Evolutionary conservation across 2,797 vertebrate genomes (phyloP), one percentile per base, ranked within the genome.

Genomic region (Myioborus miniatus): DNA sequence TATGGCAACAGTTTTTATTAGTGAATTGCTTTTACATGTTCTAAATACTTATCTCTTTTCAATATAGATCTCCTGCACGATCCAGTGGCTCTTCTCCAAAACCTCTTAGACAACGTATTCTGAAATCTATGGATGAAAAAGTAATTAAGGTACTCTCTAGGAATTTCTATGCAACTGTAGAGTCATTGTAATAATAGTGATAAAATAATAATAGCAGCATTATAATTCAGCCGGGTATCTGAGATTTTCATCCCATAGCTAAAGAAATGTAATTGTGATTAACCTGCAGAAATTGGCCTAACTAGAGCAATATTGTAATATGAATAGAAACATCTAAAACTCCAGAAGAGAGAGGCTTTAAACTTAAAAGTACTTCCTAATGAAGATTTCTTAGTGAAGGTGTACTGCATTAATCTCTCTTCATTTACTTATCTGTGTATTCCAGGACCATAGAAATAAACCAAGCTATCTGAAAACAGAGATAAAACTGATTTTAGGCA

Each of bases 131-230:
- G 78, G 97, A 98, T 95, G 97, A 97, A 94, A 98, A 98, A 91
- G 98, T 98, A 93, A 93, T 95, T 74, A 99, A 99, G 99, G 99
- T 99, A 99, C 63, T 87, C 14, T 86, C 39, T 89, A 63, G 78
- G 23, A 59, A 32, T 93, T 59, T 55, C 81, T 74, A 7, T 89
- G 15, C 0, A 2, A 26, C 9, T 90, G 13, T 18, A 60, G 21
- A 58, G 34, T 8, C 19, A 29, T 43, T 82, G 34, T 82, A 92
- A 70, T 87, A 63, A 59, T 47, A 55, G 44, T 9, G 36, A 24
- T 62, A 26, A 88, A 85, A 63, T 56, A 9, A 78, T 83, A 94
- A 50, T 41, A 64, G 26, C 21, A 65, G 10, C 34, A 11, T 50
- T 65, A 11, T 9, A 52, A 30, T 67, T 88, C 53, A 67, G n/a